These are phyloP conservation scores for Caenorhabditis auriculariae DNA, from an alignment of 2,888 invertebrate species.

Conservation along the genomic window DNA sequence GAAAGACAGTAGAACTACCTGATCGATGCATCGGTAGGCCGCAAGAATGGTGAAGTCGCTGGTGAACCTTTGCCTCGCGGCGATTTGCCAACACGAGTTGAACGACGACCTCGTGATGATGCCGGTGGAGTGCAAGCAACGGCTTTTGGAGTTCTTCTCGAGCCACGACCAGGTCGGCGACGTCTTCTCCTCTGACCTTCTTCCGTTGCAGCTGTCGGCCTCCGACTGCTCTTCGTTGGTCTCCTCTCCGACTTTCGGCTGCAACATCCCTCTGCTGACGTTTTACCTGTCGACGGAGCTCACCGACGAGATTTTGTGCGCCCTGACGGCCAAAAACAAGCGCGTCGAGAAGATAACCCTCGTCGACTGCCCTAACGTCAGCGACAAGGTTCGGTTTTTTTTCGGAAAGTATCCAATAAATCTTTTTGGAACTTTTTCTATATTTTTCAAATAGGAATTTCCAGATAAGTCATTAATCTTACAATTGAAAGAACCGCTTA, in stretches of 20 bases:
- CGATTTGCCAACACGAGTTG: slow-evolving; percentile 47
- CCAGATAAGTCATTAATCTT: too few relatives aligned
- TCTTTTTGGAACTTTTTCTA: neutral
- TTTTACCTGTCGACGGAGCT: slow-evolving; percentile 55
- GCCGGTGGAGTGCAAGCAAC: slow-evolving; percentile 54
- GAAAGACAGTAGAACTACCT: too few relatives aligned
- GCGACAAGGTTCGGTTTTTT: slow-evolving; percentile 35
- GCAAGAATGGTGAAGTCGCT: slow-evolving; percentile 54
- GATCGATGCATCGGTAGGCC: too few relatives aligned
- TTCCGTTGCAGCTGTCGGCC: slow-evolving; percentile 42
- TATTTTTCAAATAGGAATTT: too few relatives aligned
- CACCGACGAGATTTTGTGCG: slow-evolving; percentile 40
- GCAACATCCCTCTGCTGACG: slow-evolving; percentile 44
- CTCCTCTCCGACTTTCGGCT: slow-evolving; percentile 47
- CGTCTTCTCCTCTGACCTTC: neutral
- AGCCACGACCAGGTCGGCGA: slow-evolving; percentile 56
- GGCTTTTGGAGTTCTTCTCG: slow-evolving; percentile 54
- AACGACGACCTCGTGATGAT: slow-evolving; percentile 46
- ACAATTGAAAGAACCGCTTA: too few relatives aligned
- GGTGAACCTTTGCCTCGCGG: slow-evolving; percentile 51
- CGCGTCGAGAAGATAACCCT: slow-evolving; percentile 51
- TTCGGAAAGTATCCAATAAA: neutral
- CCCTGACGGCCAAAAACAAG: slow-evolving; percentile 45
- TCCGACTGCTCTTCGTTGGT: slow-evolving; percentile 48
- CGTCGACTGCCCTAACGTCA: slow-evolving; percentile 58